These are phyloP conservation scores for Acipenser ruthenus DNA, from an alignment of 2,797 vertebrate genomes.

Conservation along the genomic window DNA sequence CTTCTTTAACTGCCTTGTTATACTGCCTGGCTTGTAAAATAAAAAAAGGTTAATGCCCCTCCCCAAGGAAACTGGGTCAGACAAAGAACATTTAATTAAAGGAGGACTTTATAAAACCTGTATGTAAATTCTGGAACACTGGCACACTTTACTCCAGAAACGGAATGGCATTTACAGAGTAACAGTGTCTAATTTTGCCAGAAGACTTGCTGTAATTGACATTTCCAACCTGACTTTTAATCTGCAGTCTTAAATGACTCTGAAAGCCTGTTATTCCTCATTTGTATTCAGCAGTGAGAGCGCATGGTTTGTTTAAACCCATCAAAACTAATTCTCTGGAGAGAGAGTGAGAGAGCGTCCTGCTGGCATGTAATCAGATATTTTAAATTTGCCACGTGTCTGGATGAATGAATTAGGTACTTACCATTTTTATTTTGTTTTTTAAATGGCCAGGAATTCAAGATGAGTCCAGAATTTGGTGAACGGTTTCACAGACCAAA, in stretches of 20 bases:
- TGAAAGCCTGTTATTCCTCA: slow-evolving; percentile 45
- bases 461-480: slow-evolving; percentile 4
- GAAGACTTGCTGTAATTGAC: slow-evolving; percentile 53
- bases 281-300: slow-evolving; percentile 45
- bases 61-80: no score
- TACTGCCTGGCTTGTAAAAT: no score
- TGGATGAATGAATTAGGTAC: slow-evolving; percentile 43
- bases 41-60: no score
- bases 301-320: slow-evolving; percentile 47
- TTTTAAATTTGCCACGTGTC: slow-evolving; percentile 42
- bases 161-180: slow-evolving; percentile 36
- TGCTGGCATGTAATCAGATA: slow-evolving; percentile 44
- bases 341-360: slow-evolving; percentile 5
- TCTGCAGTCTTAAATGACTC: slow-evolving; percentile 52
- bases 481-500: slow-evolving; percentile 18
- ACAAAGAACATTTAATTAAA: slow-evolving; percentile 5
- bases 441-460: slow-evolving; percentile 6
- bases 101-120: slow-evolving; percentile 34
- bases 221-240: slow-evolving; percentile 56
- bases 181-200: slow-evolving; percentile 45
- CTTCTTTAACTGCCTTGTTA: no score
- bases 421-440: slow-evolving; percentile 12
- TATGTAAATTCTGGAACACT: slow-evolving; percentile 32
- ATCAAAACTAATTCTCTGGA: slow-evolving; percentile 41
- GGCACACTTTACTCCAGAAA: slow-evolving; percentile 39